Evolutionary conservation across 2,113 vertebrate genomes (phyloP).

Genomic region (Ophthalmolycus amberensis): DNA sequence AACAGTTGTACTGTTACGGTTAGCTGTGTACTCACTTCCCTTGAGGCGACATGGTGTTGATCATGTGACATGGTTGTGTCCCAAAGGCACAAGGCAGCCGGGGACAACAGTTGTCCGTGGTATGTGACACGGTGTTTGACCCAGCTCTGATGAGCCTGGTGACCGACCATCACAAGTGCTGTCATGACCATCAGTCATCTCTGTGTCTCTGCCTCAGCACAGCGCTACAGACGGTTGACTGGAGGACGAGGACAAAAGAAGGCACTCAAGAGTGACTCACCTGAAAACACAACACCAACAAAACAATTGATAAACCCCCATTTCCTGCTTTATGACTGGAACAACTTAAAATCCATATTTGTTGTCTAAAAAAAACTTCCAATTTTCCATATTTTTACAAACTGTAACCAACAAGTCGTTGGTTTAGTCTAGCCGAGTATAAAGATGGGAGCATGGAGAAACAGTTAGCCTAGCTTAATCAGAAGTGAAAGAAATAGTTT

Average conservation of each 20-base stretch:
- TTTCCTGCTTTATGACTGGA: neutral
- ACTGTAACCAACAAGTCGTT: neutral
- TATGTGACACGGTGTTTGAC: conserved; percentile 31
- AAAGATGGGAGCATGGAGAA: neutral
- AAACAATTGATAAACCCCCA: neutral
- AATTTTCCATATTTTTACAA: neutral
- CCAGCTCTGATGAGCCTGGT: conserved; percentile 10
- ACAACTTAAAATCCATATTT: neutral
- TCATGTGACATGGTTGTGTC: conserved; percentile 10
- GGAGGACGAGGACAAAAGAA: conserved; percentile 14
- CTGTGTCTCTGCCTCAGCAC: neutral
- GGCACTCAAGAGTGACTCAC: conserved; percentile 35
- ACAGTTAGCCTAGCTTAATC: neutral
- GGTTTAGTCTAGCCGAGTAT: neutral
- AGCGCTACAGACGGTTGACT: neutral
- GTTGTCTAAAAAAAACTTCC: neutral
- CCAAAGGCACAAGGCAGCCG: neutral
- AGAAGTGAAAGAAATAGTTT: neutral
- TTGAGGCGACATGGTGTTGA: neutral
- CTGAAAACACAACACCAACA: neutral
- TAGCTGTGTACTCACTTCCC: neutral
- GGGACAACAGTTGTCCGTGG: conserved; percentile 2
- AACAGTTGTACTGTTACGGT: neutral
- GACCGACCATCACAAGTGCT: conserved; percentile 34
- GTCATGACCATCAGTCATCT: conserved; percentile 27